These are phyloP conservation scores for Uria aalge DNA, from an alignment of 2,113 vertebrate species.

Conservation along the genomic window DNA sequence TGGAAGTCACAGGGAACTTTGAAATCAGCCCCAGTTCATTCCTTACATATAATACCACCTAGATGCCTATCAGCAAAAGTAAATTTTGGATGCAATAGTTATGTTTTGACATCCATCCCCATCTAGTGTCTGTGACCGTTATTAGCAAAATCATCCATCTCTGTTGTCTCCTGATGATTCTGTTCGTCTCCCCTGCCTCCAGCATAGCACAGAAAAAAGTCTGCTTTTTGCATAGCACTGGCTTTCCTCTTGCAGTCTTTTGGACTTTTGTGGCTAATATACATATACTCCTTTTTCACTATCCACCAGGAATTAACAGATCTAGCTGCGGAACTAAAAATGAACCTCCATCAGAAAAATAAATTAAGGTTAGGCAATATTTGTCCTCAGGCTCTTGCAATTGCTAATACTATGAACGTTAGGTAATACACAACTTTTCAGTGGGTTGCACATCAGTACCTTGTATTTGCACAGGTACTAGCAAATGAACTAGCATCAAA, in stretches of 20 bases:
- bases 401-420: neutral
- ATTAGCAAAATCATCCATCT: neutral
- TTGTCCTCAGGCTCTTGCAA: neutral
- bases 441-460: neutral
- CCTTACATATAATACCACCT: neutral
- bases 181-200: neutral
- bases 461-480: neutral
- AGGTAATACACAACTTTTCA: neutral
- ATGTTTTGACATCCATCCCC: neutral
- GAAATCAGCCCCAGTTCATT: neutral
- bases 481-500: neutral
- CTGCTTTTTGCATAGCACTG: neutral
- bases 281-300: neutral
- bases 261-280: neutral
- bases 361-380: neutral
- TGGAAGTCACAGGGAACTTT: neutral
- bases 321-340: neutral
- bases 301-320: neutral
- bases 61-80: neutral
- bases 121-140: neutral
- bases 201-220: fast-evolving
- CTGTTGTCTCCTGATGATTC: neutral
- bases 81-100: neutral
- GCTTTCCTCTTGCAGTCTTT: neutral
- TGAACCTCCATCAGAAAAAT: neutral